Conservation (phyloP, 2,888 invertebrate genomes). For the Diaperis boleti region DNA sequence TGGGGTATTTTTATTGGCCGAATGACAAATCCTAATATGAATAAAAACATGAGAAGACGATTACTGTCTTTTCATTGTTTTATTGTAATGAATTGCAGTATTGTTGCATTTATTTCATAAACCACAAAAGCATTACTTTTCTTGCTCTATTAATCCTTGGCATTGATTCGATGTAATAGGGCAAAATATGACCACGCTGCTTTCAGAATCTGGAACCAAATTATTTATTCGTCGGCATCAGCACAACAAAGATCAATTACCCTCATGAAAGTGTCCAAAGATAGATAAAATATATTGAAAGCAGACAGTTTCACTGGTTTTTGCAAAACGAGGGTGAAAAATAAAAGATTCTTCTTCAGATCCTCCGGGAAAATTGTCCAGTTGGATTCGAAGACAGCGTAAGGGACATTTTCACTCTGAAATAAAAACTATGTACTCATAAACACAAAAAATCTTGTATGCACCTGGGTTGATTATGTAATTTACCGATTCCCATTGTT, state of each 20-base stretch:
- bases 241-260: slow-evolving; percentile 4
- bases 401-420: slow-evolving; percentile 22
- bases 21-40: too few relatives aligned
- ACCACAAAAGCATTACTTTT: too few relatives aligned
- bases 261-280: slow-evolving; percentile 16
- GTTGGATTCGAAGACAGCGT: slow-evolving; percentile 17
- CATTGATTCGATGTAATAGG: slow-evolving; percentile 7
- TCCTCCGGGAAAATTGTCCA: slow-evolving; percentile 4
- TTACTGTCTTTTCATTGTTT: too few relatives aligned
- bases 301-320: slow-evolving; percentile 20
- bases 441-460: too few relatives aligned
- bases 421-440: too few relatives aligned
- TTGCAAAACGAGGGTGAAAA: slow-evolving; percentile 18
- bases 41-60: too few relatives aligned
- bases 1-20: too few relatives aligned
- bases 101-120: too few relatives aligned
- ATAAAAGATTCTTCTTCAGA: slow-evolving; percentile 18
- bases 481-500: too few relatives aligned
- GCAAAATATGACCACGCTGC: slow-evolving; percentile 32
- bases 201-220: slow-evolving; percentile 28
- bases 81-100: too few relatives aligned
- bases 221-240: neutral
- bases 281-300: slow-evolving; percentile 6
- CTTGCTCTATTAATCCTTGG: too few relatives aligned
- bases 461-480: too few relatives aligned